Evolutionary conservation across 1,140 invertebrate genomes (phyloP), one percentile per base, ranked within the genome.

Genomic region (Pseudoatta argentina): DNA sequence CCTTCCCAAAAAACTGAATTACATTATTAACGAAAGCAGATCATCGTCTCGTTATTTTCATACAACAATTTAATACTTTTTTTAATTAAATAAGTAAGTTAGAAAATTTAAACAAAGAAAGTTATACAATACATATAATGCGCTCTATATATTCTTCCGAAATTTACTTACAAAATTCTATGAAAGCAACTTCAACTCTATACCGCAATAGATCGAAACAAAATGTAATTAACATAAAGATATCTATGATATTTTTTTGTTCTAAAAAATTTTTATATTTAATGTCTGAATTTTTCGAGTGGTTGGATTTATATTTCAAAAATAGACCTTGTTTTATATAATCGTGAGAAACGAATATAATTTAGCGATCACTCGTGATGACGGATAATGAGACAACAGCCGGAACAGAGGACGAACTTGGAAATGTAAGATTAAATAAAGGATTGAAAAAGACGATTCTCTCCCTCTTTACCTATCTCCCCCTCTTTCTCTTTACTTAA

Each of bases 1-100:
- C 66, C 55, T 53, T 51, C 88, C 86, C 88, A 88, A 92, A 93
- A 93, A 87, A 92, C 86, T 91, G 55, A 92, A 92, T 91, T 88
- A 91, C 73, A 91, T 83, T 51, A 81, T 88, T 87, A 81, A 86
- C 79, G 57, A 87, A 55, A 91, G 83, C 34, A 91, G 55, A 87
- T 66, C 2, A 27, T n/a, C 53, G 59, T 59, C 12, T 76, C 75
- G 0, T 86, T 24, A 77, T 86, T 90, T 61, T 14, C 14, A 1
- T 12, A 39, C 14, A 39, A 14, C 12, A 1, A 34, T 34, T 34
- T 34, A 24, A 67, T 57, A 0, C 5, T 18, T 51, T 8, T 18
- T 51, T 48, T 4, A 16, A 67, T 69, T 51, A 67, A 73, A 2
- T 34, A 34, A 79, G 14, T 78, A 34, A 67, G 14, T 78, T 64